These are phyloP conservation scores for Hoplodrina blanda DNA, from an alignment of 2,888 invertebrate species.

Conservation along the genomic window DNA sequence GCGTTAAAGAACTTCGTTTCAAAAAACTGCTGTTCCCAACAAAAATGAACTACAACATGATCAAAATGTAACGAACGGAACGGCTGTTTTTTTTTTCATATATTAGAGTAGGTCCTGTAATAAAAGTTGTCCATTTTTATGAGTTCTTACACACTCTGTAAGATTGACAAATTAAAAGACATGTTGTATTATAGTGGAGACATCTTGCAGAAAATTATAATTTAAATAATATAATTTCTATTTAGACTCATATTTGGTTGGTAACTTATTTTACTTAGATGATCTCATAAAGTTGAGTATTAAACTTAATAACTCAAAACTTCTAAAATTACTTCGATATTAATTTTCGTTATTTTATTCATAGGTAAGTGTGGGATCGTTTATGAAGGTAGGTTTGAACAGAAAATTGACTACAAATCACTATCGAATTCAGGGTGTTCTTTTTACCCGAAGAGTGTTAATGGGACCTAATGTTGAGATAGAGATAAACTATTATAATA, in stretches of 20 bases:
- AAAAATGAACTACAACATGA: too few relatives aligned
- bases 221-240: slow-evolving; percentile 5
- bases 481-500: too few relatives aligned
- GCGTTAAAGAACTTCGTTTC: too few relatives aligned
- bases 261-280: neutral
- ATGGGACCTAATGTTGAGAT: too few relatives aligned
- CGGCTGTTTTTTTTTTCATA: too few relatives aligned
- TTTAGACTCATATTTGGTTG: slow-evolving; percentile 7
- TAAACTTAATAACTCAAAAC: slow-evolving; percentile 5
- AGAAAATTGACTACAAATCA: slow-evolving; percentile 1
- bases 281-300: slow-evolving; percentile 17
- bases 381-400: neutral
- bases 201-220: neutral
- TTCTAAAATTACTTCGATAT: slow-evolving; percentile 22
- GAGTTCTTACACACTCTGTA: too few relatives aligned
- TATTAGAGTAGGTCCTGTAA: too few relatives aligned
- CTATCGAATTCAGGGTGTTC: neutral
- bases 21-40: too few relatives aligned
- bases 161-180: too few relatives aligned
- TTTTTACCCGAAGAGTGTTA: too few relatives aligned
- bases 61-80: too few relatives aligned
- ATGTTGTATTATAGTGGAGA: neutral
- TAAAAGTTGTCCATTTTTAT: too few relatives aligned
- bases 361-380: slow-evolving; percentile 13
- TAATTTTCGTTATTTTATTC: neutral